phyloP scores from a whole-genome alignment of 1,140 invertebrate species.

The Paraescarpia echinospica region DNA sequence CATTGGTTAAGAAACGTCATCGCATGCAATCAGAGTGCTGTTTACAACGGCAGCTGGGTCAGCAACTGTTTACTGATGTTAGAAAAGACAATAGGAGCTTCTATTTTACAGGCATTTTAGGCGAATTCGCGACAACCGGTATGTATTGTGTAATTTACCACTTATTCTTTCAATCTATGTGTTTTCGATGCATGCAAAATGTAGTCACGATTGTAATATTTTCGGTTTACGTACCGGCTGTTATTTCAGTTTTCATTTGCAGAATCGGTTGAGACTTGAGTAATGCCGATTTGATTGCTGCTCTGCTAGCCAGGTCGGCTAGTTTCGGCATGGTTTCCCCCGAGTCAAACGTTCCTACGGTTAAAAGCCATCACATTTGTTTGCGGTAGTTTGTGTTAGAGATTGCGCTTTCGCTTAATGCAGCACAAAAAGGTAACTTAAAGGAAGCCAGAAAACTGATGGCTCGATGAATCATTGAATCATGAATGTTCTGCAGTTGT shows the following conservation, averaged over 20 bases:
- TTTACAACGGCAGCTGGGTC: background rate
- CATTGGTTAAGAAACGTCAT: background rate
- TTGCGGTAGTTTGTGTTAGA: background rate
- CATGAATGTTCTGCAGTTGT: background rate
- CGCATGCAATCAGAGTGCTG: background rate
- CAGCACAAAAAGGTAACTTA: background rate
- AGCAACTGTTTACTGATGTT: conserved; percentile 5
- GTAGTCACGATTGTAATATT: background rate
- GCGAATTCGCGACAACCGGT: background rate
- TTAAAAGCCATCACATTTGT: background rate
- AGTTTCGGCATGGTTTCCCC: background rate
- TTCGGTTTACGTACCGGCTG: background rate
- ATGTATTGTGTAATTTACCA: background rate
- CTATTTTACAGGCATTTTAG: background rate
- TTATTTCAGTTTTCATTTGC: background rate
- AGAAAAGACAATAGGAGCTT: background rate
- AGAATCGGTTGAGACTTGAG: background rate
- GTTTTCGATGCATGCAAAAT: background rate
- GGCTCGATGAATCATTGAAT: too few species aligned
- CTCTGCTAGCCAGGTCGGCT: background rate
- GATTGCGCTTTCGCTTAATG: background rate
- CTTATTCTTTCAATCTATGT: background rate
- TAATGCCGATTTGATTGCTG: background rate
- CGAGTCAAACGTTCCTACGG: background rate
- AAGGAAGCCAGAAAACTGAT: background rate